Conservation (phyloP, 1,140 invertebrate species). For the Dinoponera quadriceps region DNA sequence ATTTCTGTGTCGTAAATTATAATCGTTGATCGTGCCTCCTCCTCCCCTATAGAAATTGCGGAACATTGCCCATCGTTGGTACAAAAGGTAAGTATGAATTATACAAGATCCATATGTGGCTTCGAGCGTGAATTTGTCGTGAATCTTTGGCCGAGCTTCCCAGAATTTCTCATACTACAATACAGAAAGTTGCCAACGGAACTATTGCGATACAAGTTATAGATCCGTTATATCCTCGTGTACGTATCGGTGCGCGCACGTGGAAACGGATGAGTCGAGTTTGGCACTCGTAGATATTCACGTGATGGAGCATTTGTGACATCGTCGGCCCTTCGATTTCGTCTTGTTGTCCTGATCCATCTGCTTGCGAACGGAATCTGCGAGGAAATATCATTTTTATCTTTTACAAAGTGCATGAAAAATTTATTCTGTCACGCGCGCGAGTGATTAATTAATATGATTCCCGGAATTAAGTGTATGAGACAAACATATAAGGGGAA, state of each 20-base stretch:
- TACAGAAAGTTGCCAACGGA: constrained; percentile 12
- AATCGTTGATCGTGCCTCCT: constrained; percentile 9
- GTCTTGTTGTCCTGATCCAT: constrained; percentile 83
- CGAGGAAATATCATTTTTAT: constrained; percentile 50
- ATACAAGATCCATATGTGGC: background rate
- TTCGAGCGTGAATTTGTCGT: background rate
- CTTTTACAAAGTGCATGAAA: too few species aligned
- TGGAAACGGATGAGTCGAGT: background rate
- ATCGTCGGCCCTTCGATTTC: constrained; percentile 80
- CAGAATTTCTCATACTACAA: constrained; percentile 1
- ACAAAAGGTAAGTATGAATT: constrained; percentile 26
- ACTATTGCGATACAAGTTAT: constrained; percentile 16
- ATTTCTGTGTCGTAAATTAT: constrained; percentile 6
- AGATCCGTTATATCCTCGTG: background rate
- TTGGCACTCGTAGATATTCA: constrained; percentile 67
- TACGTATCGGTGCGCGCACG: too few species aligned
- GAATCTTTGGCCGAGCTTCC: constrained; percentile 12
- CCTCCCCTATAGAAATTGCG: too few species aligned
- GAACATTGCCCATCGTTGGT: constrained; percentile 1
- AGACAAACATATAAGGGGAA: too few species aligned
- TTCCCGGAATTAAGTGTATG: too few species aligned
- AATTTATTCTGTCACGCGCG: too few species aligned
- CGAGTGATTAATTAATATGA: too few species aligned
- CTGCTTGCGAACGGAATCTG: constrained; percentile 84
- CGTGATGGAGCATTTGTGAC: constrained; percentile 81